Evolutionary conservation across 2,113 vertebrate species (phyloP).

Genomic region (Zingel zingel): DNA sequence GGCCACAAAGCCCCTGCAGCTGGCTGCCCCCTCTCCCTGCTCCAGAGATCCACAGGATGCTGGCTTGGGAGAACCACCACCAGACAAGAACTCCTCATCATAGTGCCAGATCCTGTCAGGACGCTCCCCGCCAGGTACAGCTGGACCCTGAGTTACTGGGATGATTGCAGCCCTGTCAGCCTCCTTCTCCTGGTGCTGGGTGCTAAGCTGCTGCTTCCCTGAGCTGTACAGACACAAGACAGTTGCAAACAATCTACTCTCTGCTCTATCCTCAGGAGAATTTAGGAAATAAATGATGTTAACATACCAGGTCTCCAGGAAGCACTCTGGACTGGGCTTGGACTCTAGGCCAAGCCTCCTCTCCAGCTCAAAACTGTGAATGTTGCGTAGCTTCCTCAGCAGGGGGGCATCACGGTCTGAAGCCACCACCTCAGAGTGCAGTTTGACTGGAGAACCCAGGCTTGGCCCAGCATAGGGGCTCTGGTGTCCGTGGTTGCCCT

Average conservation of each 20-base stretch:
- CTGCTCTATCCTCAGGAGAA: background rate
- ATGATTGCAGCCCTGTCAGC: slow-evolving; percentile 78
- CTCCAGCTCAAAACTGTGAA: slow-evolving; percentile 97
- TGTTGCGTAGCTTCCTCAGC: slow-evolving; percentile 93
- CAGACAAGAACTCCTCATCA: slow-evolving; percentile 92
- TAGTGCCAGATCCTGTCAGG: slow-evolving; percentile 92
- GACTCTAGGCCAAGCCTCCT: slow-evolving; percentile 90
- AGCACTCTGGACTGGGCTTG: slow-evolving; percentile 92
- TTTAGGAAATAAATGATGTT: background rate
- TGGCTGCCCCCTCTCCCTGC: slow-evolving; percentile 89
- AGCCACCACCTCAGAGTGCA: slow-evolving; percentile 88
- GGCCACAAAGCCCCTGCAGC: slow-evolving; percentile 94
- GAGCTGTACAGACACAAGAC: slow-evolving; percentile 78
- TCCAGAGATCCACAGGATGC: slow-evolving; percentile 89
- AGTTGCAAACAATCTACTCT: slow-evolving; percentile 22
- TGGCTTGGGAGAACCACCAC: slow-evolving; percentile 87
- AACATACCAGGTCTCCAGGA: slow-evolving; percentile 90
- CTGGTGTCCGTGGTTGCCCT: slow-evolving; percentile 88
- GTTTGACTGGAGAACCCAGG: slow-evolving; percentile 91
- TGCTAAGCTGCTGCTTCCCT: slow-evolving; percentile 86
- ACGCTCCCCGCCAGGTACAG: slow-evolving; percentile 73
- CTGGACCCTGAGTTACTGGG: slow-evolving; percentile 81
- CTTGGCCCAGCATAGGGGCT: slow-evolving; percentile 88
- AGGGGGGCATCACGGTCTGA: slow-evolving; percentile 91
- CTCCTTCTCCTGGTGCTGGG: slow-evolving; percentile 76